Conservation (phyloP, 2,888 invertebrate genomes). For the Crepidodera aurea region DNA sequence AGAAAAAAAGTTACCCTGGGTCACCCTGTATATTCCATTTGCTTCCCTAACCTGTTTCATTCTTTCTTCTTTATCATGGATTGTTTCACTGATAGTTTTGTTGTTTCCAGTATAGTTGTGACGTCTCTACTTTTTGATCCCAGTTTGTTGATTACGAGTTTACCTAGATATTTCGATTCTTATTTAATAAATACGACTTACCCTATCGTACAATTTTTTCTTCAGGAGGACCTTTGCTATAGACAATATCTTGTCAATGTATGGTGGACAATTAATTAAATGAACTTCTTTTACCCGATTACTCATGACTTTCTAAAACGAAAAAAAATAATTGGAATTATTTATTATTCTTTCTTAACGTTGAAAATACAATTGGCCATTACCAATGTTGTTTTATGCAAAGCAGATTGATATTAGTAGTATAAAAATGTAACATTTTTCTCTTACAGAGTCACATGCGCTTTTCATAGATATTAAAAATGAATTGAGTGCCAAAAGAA, state of each 20-base stretch:
- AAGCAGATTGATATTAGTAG: no score
- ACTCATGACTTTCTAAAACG: constrained; percentile 18
- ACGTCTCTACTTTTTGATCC: neutral
- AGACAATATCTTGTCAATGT: constrained; percentile 13
- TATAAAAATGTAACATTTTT: no score
- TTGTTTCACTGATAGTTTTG: neutral
- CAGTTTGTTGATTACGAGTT: neutral
- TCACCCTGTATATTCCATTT: no score
- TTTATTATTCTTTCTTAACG: no score
- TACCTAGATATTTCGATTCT: neutral
- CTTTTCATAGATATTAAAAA: no score
- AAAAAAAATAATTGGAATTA: neutral
- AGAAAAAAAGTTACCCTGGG: no score
- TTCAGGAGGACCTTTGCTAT: constrained; percentile 13
- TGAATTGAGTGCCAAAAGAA: no score
- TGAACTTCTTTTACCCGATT: constrained; percentile 18
- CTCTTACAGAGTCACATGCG: no score
- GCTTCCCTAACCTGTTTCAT: no score
- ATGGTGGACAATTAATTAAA: constrained; percentile 18
- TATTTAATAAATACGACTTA: constrained; percentile 1
- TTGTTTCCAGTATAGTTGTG: neutral
- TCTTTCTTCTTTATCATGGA: neutral
- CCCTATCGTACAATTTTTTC: constrained; percentile 24
- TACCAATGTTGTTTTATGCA: no score
- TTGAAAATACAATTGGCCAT: no score